Percentiles rank a stretch among this genome's conserved stretches.
phyloP scores from a whole-genome alignment of 2,888 invertebrate species.

The Dicyrtomina minuta region DNA sequence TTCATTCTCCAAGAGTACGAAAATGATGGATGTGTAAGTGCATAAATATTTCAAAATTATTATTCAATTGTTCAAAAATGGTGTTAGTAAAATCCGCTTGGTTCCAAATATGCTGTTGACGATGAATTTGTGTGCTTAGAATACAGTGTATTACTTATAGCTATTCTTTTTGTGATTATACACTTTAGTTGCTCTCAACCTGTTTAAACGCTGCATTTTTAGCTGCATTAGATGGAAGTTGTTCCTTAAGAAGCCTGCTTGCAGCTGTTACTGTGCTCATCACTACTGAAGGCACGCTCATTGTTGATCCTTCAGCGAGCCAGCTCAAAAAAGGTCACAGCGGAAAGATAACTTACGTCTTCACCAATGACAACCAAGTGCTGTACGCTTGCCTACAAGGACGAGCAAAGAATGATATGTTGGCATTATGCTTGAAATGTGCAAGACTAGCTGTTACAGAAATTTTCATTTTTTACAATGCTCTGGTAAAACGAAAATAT shows the following conservation, averaged over 20 bases:
- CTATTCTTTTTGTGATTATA: too few relatives aligned
- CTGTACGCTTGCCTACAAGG: slow-evolving; percentile 31
- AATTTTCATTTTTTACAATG: slow-evolving; percentile 35
- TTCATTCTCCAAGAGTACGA: slow-evolving; percentile 48
- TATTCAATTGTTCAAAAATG: too few relatives aligned
- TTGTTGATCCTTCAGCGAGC: slow-evolving; percentile 42
- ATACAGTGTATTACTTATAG: background rate
- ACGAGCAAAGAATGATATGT: slow-evolving; percentile 1
- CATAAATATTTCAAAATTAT: background rate
- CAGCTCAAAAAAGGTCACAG: slow-evolving; percentile 39
- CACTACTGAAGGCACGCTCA: slow-evolving; percentile 25
- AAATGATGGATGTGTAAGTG: slow-evolving; percentile 49
- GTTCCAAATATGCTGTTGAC: too few relatives aligned
- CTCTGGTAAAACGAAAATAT: slow-evolving; percentile 16
- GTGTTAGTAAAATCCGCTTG: too few relatives aligned
- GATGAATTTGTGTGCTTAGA: background rate
- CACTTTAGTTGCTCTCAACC: slow-evolving; percentile 31
- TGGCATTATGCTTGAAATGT: slow-evolving; percentile 26
- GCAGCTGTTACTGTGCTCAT: slow-evolving; percentile 42
- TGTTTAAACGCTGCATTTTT: slow-evolving; percentile 43
- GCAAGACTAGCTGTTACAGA: slow-evolving; percentile 32
- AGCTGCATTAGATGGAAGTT: slow-evolving; percentile 43
- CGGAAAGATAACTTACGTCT: slow-evolving; percentile 31
- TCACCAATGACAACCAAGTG: slow-evolving; percentile 34
- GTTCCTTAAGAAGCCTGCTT: slow-evolving; percentile 40